These are phyloP conservation scores for Rhadinocentrus ornatus DNA, from an alignment of 2,797 vertebrate species.

Conservation along the genomic window DNA sequence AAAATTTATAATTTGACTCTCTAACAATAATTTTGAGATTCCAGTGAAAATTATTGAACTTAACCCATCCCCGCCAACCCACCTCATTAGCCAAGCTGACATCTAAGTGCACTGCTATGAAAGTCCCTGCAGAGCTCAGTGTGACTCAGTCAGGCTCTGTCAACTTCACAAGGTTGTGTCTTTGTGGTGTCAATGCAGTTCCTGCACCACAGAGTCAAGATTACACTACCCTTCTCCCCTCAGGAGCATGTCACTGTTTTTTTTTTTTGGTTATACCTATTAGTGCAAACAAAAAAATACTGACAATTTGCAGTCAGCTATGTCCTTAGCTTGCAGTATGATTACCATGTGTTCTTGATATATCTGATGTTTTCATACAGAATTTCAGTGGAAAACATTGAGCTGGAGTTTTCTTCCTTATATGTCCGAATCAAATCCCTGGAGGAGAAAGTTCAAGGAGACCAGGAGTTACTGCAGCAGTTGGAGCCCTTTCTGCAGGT, in stretches of 20 bases:
- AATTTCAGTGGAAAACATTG: conserved; percentile 92
- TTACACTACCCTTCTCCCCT: conserved; percentile 21
- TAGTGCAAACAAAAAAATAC: conserved; percentile 11
- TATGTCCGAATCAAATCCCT: conserved; percentile 88
- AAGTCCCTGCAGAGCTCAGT: neutral
- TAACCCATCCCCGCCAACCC: neutral
- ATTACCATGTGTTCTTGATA: conserved; percentile 3
- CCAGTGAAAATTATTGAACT: neutral
- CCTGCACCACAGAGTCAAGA: conserved; percentile 46
- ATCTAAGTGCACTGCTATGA: conserved; percentile 24
- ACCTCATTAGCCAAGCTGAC: conserved; percentile 27
- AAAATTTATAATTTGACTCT: neutral
- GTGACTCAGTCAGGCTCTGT: conserved; percentile 43
- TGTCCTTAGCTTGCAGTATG: neutral
- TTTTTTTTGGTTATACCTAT: conserved; percentile 20
- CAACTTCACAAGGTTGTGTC: conserved; percentile 63
- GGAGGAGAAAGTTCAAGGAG: conserved; percentile 89
- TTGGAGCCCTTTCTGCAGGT: conserved; percentile 96
- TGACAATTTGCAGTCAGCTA: neutral
- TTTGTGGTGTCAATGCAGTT: conserved; percentile 42
- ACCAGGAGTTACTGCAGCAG: conserved; percentile 88
- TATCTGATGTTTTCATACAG: conserved; percentile 70
- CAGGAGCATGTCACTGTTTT: conserved; percentile 11
- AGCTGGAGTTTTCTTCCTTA: conserved; percentile 89
- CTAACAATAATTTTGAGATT: neutral